Percentiles rank a stretch among this genome's conserved stretches.
Evolutionary conservation across 2,888 invertebrate species (phyloP).

Genomic region (Limnephilus marmoratus): DNA sequence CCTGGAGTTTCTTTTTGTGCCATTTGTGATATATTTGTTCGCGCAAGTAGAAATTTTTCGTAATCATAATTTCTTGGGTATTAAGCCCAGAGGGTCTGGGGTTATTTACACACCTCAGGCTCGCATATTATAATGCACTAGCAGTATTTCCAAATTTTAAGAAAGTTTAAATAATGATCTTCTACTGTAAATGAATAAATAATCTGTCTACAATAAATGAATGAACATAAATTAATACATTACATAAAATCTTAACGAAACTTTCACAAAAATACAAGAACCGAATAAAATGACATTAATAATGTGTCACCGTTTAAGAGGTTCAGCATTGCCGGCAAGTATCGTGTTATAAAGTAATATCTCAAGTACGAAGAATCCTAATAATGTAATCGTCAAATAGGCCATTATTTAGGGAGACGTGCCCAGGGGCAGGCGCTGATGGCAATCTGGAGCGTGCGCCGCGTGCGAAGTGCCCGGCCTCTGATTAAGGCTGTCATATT

Average conservation of each 20-base stretch:
- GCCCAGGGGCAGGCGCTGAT: neutral
- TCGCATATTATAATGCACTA: no score
- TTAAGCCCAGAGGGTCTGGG: no score
- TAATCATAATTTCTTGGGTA: no score
- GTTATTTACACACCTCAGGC: no score
- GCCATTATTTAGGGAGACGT: neutral
- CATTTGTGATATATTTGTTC: no score
- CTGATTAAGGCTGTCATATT: slow-evolving; percentile 31
- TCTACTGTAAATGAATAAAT: no score
- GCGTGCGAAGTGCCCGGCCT: neutral
- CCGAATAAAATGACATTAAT: neutral
- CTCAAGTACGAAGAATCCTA: neutral
- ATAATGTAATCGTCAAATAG: neutral
- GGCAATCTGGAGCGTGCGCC: neutral
- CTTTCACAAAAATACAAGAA: neutral
- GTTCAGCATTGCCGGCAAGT: neutral
- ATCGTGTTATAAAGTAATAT: neutral
- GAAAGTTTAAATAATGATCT: no score
- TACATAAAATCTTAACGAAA: neutral
- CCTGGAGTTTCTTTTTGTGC: no score
- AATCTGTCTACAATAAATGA: no score
- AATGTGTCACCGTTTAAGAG: neutral
- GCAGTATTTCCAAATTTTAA: no score
- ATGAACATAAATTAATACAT: no score
- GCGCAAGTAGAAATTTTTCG: no score